Evolutionary conservation across 2,113 vertebrate genomes (phyloP), one percentile per base, ranked within the genome.

Genomic region (Anser brachyrhynchus): DNA sequence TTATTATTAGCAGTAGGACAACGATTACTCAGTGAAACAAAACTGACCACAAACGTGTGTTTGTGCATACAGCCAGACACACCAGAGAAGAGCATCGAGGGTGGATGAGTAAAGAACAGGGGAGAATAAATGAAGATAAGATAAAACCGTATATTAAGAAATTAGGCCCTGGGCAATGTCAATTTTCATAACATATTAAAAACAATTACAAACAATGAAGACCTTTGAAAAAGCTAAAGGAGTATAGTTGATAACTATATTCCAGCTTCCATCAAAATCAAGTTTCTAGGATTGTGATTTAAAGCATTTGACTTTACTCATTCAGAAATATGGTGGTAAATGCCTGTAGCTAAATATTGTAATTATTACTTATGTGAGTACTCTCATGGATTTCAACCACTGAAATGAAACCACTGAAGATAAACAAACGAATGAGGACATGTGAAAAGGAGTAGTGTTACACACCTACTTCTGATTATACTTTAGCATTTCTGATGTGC

Each of bases 221-320:
- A 3, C 25, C 87, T 97, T 81, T 79, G 64, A 95, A 94, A 96
- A 96, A 87, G 78, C 61, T 78, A 95, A 67, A 57, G 29, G 33
- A 94, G 62, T 37, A 67, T 11, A 90, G 64, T 71, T 93, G 91
- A 89, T 93, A 93, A 84, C 85, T 89, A 79, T 37, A 88, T 85
- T 94, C 74, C 78, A 90, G 84, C 89, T 94, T 76, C 22, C 75
- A 66, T 49, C 49, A 79, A 84, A 67, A 95, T 69, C 82, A 84
- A 8, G 41, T 90, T 89, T 66, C 86, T 87, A 95, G 93, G 77
- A 74, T 55, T 80, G 51, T 87, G 20, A 58, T 76, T 96, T 75
- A 83, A 86, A 89, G 26, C 0, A 2, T 29, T 74, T 76, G 26
- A 92, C 79, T 97, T 95, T 35, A 83, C 51, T 58, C 10, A 70